A percentile compares a stretch with the other conserved stretches of the same genome.
phyloP scores from a whole-genome alignment of 1,140 invertebrate species.

The Cataglyphis hispanica region DNA sequence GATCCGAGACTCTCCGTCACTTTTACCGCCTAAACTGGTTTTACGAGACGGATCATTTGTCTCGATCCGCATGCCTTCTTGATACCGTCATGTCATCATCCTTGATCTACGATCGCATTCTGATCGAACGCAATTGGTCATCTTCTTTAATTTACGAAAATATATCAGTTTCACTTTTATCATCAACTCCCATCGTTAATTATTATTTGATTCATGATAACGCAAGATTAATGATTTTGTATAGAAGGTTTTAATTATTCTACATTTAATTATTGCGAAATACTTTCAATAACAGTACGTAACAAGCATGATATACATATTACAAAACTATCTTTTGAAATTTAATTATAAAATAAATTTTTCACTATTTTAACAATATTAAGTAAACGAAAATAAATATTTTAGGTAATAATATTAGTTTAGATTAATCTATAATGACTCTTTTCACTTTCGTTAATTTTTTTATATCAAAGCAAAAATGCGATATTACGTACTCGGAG shows the following conservation, averaged over 20 bases:
- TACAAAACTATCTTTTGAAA: neutral
- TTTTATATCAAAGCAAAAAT: neutral
- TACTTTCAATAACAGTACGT: conserved; percentile 15
- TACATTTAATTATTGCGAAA: conserved; percentile 21
- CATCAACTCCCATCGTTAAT: conserved; percentile 28
- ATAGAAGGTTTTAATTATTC: conserved; percentile 43
- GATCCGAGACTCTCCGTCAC: conserved; percentile 47
- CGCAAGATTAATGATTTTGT: conserved; percentile 37
- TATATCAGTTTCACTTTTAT: conserved; percentile 40
- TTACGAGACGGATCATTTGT: conserved; percentile 76
- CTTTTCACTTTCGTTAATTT: conserved; percentile 17
- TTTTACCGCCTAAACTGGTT: conserved; percentile 80
- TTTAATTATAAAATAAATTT: neutral
- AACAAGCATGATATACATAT: neutral
- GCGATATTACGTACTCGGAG: neutral
- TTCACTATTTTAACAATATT: neutral
- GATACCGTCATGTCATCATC: conserved; percentile 70
- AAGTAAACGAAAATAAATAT: neutral
- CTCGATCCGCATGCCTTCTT: conserved; percentile 69
- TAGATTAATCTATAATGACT: neutral
- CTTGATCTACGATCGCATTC: conserved; percentile 79
- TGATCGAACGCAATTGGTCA: conserved; percentile 75
- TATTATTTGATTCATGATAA: conserved; percentile 54
- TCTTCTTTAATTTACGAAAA: conserved; percentile 73
- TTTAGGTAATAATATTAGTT: no score